A percentile compares a stretch with the other conserved stretches of the same genome.
Conservation (phyloP, 2,113 vertebrate genomes). For the Grallaria varia region DNA sequence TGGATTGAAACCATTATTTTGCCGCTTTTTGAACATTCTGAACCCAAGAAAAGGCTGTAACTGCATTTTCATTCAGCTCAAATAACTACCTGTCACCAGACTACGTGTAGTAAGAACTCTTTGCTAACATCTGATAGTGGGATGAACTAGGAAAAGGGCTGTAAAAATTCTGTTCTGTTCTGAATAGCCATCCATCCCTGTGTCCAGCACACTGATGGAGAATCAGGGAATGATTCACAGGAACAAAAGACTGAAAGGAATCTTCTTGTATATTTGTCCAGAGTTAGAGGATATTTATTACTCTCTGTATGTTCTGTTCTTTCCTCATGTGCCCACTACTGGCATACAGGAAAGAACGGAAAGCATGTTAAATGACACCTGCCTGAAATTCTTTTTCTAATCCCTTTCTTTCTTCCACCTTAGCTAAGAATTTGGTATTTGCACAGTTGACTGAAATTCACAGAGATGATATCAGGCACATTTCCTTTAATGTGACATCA, state of each 20-base stretch:
- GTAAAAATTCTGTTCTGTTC: not conserved
- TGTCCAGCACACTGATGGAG: not conserved
- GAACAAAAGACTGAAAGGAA: not conserved
- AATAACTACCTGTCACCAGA: not conserved
- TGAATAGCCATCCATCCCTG: not conserved
- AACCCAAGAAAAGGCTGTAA: not conserved
- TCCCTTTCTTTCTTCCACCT: not conserved
- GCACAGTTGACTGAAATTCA: not conserved
- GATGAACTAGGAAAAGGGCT: not conserved
- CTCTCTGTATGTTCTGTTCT: not conserved
- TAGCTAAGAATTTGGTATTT: slow-evolving; percentile 23
- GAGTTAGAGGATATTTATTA: not conserved
- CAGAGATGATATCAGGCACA: not conserved
- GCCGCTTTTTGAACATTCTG: not conserved
- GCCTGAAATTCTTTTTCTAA: not conserved
- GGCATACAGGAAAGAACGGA: not conserved
- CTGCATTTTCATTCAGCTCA: not conserved
- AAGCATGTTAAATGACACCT: not conserved
- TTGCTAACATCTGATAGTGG: not conserved
- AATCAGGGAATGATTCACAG: not conserved
- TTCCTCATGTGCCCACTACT: not conserved
- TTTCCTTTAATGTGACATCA: not conserved
- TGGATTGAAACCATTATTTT: slow-evolving; percentile 1
- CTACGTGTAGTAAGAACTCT: not conserved
- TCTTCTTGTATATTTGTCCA: not conserved